Evolutionary conservation across 2,113 vertebrate genomes (phyloP).

Genomic region (Sorex araneus): DNA sequence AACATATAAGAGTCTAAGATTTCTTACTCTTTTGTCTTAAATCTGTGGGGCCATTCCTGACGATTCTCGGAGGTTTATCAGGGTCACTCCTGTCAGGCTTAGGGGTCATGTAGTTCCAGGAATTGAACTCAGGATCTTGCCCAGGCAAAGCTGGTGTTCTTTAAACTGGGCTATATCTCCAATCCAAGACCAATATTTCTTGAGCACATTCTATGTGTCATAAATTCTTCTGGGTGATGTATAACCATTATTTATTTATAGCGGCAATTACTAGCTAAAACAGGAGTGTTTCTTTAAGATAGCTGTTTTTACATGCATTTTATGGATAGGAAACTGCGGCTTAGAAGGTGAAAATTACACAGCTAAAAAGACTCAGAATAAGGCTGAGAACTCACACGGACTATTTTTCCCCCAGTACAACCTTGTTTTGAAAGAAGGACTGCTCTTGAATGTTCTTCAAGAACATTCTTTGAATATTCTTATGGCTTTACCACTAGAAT

Average conservation of each 20-base stretch:
- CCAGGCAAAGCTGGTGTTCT: too few species aligned
- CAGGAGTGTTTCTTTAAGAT: not conserved
- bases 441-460: not conserved
- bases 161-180: too few species aligned
- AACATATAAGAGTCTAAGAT: too few species aligned
- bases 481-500: not conserved
- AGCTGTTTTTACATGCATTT: not conserved
- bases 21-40: too few species aligned
- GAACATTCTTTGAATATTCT: not conserved
- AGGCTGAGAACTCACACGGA: not conserved
- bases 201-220: not conserved
- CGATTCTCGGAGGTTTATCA: too few species aligned
- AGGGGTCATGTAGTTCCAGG: too few species aligned
- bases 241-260: conserved; percentile 12
- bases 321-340: not conserved
- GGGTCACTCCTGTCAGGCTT: too few species aligned
- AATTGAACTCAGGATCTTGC: too few species aligned
- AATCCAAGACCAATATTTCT: not conserved
- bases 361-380: not conserved
- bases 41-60: too few species aligned
- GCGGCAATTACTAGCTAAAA: not conserved
- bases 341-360: too few species aligned
- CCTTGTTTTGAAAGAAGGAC: not conserved
- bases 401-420: not conserved
- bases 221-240: conserved; percentile 22